Evolutionary conservation across 2,797 vertebrate species (phyloP), one percentile per base, ranked within the genome.

Genomic region (Sylvilagus floridanus): DNA sequence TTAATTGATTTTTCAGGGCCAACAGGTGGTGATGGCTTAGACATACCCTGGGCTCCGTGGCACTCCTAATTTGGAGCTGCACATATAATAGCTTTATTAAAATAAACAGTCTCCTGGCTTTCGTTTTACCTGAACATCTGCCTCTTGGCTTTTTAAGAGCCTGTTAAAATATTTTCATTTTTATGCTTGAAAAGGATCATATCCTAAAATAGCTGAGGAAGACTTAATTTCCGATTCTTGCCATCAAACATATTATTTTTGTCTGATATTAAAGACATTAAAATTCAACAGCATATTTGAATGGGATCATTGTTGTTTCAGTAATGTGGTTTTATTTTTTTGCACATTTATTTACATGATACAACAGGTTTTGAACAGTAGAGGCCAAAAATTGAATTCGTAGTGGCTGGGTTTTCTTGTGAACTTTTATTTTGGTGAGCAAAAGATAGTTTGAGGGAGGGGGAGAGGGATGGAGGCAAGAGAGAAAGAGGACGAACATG

Each of bases 1-100:
- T 98, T 97, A 98, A 98, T 98, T 98, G 97, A 98, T 98, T 98
- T 97, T 98, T 97, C 97, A 96, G 97, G 97, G 97, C 98, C 97
- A 97, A 97, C 97, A 98, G 98, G 97, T 98, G 97, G 97, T 96
- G 97, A 98, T 97, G 93, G 94, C 97, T 98, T 97, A 97, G 98
- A 96, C 95, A 95, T 94, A 94, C 88, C 97, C 95, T 93, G 54
- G 97, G 96, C 97, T 96, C 89, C 0, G 77, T 97, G 97, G 97
- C 97, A 96, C 96, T 97, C 96, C 97, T 97, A 96, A 98, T 98
- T 98, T 97, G 97, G 91, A 97, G 76, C 87, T 94, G 88, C 71
- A 69, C 94, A 8, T 97, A 76, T 91, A 97, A 97, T 97, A 96
- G 96, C 98, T 98, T 98, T 98, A 98, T 98, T 98, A 97, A 98